Evolutionary conservation across 2,113 vertebrate genomes (phyloP), one percentile per base, ranked within the genome.

Genomic region (Pteronura brasiliensis): DNA sequence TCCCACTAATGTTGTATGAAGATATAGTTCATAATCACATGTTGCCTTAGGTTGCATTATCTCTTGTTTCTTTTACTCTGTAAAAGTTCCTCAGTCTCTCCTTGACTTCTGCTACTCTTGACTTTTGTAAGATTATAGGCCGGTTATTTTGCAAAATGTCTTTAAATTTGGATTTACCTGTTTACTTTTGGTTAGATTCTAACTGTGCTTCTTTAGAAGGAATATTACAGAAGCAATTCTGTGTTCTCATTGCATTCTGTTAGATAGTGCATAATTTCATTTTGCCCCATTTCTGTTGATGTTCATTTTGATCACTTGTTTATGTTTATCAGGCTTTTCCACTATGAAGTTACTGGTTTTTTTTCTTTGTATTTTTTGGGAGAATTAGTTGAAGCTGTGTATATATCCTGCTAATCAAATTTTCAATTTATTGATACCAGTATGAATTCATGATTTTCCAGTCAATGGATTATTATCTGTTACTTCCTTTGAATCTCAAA

Each of bases 371-470:
- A 42, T 96, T 81, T 88, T 93, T 36, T 86, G 29, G 44, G 34
- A 57, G 31, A 81, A 34, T 25, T 72, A 76, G 5, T 67, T 69
- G 18, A 93, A 93, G 71, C 65, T 59, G 20, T 91, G 36, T 69
- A 47, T 93, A 12, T 72, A 67, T 61, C 44, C 17, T 84, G 12
- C 25, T 95, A 76, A 87, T 83, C 52, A 81, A 12, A 80, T 52
- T 79, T 96, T 84, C 13, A 80, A 4, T 83, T 89, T 87, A 44
- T 82, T 94, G 65, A 29, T 69, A 72, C n/a, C 36, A 89, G 3
- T 74, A 36, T 80, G n/a, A n/a, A 89, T 82, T 86, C 8, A n/a
- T 79, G 11, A n/a, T 76, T 94, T 94, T 95, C 82, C 91, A 47
- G 55, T 93, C 18, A 49, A 3, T 57, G 9, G 34, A n/a, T 65